Percentiles rank a stretch among this genome's conserved stretches.
Conservation (phyloP, 64 coral and sea anemone genomes). For the Actinia equina region DNA sequence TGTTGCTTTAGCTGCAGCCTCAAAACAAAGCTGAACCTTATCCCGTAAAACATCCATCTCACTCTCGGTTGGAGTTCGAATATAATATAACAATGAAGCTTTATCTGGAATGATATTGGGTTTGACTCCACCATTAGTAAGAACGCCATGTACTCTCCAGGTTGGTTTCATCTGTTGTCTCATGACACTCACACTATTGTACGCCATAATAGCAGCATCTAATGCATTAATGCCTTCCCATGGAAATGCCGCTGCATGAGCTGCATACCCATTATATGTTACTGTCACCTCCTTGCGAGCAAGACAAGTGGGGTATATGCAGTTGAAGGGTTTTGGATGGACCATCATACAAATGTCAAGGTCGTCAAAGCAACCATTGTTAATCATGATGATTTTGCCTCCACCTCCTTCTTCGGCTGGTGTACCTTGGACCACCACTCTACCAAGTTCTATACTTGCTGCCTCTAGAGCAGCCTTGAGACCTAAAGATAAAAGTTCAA, state of each 20-base stretch:
- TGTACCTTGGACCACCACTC: constrained; percentile 53
- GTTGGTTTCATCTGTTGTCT: constrained; percentile 65
- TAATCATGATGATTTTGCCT: constrained; percentile 58
- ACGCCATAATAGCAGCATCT: constrained; percentile 57
- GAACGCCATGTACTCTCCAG: constrained; percentile 59
- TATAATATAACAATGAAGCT: constrained; percentile 29
- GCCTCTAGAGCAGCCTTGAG: constrained; percentile 63
- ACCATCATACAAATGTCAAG: constrained; percentile 68
- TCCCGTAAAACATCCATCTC: constrained; percentile 31
- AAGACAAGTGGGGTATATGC: constrained; percentile 32
- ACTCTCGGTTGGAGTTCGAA: constrained; percentile 43
- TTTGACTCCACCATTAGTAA: constrained; percentile 51
- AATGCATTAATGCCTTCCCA: constrained; percentile 76
- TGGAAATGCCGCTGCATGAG: constrained; percentile 70
- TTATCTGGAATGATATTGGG: constrained; percentile 68
- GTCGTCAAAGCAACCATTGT: constrained; percentile 63
- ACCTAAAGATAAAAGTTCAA: constrained; percentile 9
- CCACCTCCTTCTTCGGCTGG: constrained; percentile 67
- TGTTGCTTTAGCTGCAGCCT: constrained; percentile 53
- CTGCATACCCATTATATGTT: constrained; percentile 33
- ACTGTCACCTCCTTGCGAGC: constrained; percentile 19
- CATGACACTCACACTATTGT: no score
- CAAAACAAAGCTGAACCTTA: constrained; percentile 44
- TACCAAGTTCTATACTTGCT: constrained; percentile 17
- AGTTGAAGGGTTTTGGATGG: constrained; percentile 47